Base-by-base conservation (phyloP, 1,140 invertebrate genomes). In the Drosophila pseudoananassae region DNA sequence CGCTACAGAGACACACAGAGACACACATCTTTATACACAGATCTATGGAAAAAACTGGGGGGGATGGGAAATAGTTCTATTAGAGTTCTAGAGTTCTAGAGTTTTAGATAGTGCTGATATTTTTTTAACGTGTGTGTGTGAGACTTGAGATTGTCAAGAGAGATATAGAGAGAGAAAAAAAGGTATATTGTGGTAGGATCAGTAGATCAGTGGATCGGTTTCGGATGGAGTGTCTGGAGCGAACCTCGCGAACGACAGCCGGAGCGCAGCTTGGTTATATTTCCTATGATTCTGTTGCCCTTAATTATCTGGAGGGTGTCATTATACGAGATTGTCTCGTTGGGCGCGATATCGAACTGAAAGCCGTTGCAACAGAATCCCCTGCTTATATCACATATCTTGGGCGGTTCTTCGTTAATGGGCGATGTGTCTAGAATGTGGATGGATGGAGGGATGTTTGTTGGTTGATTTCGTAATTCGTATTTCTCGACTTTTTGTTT, bases 361-460 rank as follows among this genome's bases (percentile, higher is more conserved):
- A 82, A 91, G 74, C 77, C 90, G 52, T 49, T 76, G 81, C 85
- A 90, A 82, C 88, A 90, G 65, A 83, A 78, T 69, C 78, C 84
- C 63, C 79, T 68, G 70, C 52, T 63, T 71, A 70, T 70, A 71
- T 80, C 85, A 70, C 85, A 90, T 76, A 74, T 58, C 78, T 83
- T 79, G 76, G 88, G 78, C 75, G 75, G 70, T 61, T 83, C 85
- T 76, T 90, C 81, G 45, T 85, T 78, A 76, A 89, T 81, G 81
- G 73, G 85, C 77, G 85, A 90, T 80, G 76, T 90, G 77, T 90
- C 85, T 89, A 90, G 84, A 88, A 88, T 88, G 79, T 88, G 83
- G 78, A 88, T 87, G 83, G 75, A 83, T 78, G 75, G 76, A 58
- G 76, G 79, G 76, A 65, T 76, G 70, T 76, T 65, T 73, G 70